phyloP scores from a whole-genome alignment of 1,140 invertebrate species.

The Agraylea sexmaculata region DNA sequence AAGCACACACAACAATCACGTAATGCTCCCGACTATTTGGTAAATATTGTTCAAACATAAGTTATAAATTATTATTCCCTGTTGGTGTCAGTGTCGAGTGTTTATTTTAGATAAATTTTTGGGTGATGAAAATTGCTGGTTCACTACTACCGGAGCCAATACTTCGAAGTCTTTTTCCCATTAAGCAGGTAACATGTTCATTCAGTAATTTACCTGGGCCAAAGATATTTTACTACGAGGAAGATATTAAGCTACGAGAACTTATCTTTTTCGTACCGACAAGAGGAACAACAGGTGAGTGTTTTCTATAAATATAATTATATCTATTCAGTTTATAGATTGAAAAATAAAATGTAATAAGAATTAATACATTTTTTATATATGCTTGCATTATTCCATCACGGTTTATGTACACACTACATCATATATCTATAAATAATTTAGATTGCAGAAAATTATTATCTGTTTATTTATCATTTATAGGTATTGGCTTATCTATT shows the following conservation, averaged over 20 bases:
- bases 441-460: no score
- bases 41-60: slow-evolving; percentile 6
- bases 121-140: slow-evolving; percentile 28
- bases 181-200: slow-evolving; percentile 31
- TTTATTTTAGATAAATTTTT: slow-evolving; percentile 30
- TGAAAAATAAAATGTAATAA: no score
- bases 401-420: no score
- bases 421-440: no score
- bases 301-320: not conserved
- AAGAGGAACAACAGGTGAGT: slow-evolving; percentile 33
- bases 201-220: slow-evolving; percentile 36
- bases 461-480: slow-evolving; percentile 11
- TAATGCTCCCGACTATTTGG: slow-evolving; percentile 15
- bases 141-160: slow-evolving; percentile 28
- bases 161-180: slow-evolving; percentile 26
- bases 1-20: slow-evolving; percentile 11
- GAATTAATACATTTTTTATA: no score
- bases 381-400: no score
- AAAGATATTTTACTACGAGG: slow-evolving; percentile 25
- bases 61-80: not conserved
- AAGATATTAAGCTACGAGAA: slow-evolving; percentile 26
- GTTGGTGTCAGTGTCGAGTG: not conserved
- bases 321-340: not conserved
- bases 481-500: slow-evolving; percentile 33
- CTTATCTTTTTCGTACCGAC: slow-evolving; percentile 36